Evolutionary conservation across 2,113 vertebrate genomes (phyloP).

Genomic region (Colistium nudipinnis): DNA sequence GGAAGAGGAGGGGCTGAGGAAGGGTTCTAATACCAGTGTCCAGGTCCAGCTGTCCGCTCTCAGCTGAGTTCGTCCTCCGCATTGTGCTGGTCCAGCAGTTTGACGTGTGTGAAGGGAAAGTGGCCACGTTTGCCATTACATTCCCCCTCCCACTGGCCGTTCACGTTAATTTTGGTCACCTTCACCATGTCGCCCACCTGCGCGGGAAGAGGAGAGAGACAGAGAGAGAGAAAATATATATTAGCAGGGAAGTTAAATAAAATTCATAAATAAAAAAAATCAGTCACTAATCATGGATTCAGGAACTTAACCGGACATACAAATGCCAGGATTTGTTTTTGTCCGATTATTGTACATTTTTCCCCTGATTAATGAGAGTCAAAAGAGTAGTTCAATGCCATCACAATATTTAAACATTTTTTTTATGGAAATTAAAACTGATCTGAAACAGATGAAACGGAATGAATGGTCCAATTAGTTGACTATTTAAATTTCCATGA

Average conservation of each 20-base stretch:
- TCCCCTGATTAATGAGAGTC: too few relatives aligned
- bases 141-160: slow-evolving; percentile 99
- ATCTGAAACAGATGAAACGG: background rate
- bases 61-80: slow-evolving; percentile 94
- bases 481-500: background rate
- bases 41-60: slow-evolving; percentile 73
- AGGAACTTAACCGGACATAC: too few relatives aligned
- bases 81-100: slow-evolving; percentile 97
- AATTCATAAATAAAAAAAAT: background rate
- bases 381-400: too few relatives aligned
- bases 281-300: too few relatives aligned
- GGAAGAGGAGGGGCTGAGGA: background rate
- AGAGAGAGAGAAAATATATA: background rate
- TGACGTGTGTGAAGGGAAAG: slow-evolving; percentile 98
- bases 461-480: background rate
- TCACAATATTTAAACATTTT: too few relatives aligned
- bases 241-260: background rate
- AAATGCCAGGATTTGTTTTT: too few relatives aligned
- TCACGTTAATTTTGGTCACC: slow-evolving; percentile 99
- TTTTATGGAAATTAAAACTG: background rate
- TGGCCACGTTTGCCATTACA: slow-evolving; percentile 96
- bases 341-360: too few relatives aligned
- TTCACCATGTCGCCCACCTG: slow-evolving; percentile 98
- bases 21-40: slow-evolving; percentile 73
- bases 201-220: background rate